phyloP scores from a whole-genome alignment of 2,797 vertebrate genomes.

The Pseudochirops cupreus region DNA sequence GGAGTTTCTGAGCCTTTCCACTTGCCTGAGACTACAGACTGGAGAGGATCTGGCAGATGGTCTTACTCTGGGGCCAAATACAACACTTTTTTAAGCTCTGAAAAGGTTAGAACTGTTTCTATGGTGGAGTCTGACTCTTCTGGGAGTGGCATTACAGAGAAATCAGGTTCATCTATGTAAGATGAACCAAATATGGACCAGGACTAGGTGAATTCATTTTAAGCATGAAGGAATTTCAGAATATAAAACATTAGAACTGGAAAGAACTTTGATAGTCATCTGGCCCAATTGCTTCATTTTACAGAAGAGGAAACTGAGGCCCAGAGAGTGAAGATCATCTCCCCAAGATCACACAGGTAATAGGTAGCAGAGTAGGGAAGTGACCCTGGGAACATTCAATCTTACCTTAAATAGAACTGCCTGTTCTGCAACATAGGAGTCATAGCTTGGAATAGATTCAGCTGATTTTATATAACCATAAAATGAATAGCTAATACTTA shows the following conservation, averaged over 20 bases:
- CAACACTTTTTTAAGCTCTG: background rate
- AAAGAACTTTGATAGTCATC: background rate
- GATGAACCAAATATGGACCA: background rate
- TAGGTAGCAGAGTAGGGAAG: background rate
- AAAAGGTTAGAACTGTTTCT: background rate
- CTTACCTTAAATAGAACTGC: background rate
- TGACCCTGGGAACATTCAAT: background rate
- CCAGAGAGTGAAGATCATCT: background rate
- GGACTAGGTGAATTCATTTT: background rate
- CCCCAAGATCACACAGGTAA: background rate
- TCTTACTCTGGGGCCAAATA: background rate
- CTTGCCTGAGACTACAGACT: background rate
- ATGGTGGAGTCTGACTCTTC: background rate
- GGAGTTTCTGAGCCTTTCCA: background rate
- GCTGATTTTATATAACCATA: background rate
- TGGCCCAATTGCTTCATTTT: background rate
- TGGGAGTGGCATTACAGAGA: background rate
- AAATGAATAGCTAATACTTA: background rate
- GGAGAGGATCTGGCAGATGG: background rate
- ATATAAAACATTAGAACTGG: background rate
- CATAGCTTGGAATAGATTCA: background rate
- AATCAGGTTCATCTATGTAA: background rate
- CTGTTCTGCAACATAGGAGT: background rate
- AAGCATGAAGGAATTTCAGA: background rate
- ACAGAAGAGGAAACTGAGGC: background rate